Conservation (phyloP, 2,797 vertebrate species). For the Schizopygopsis pylzovi region DNA sequence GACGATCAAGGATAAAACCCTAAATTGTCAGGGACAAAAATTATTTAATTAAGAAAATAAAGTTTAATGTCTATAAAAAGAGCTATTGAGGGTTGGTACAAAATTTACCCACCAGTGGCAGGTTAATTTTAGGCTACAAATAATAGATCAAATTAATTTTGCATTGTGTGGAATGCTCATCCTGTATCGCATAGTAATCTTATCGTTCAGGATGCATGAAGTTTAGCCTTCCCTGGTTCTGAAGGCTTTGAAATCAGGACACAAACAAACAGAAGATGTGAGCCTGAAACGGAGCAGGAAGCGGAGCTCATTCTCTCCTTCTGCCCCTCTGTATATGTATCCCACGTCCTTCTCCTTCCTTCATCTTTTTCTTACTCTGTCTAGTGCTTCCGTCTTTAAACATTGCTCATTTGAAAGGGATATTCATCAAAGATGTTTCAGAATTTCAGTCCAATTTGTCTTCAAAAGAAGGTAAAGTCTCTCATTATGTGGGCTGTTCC, state of each 20-base stretch:
- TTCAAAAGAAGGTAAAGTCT: slow-evolving; percentile 83
- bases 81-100: not conserved
- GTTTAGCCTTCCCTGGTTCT: slow-evolving; percentile 7
- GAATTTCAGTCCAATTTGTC: slow-evolving; percentile 83
- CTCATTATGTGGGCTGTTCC: slow-evolving; percentile 86
- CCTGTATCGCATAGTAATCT: not conserved
- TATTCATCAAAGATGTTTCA: slow-evolving; percentile 76
- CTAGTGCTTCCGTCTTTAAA: slow-evolving; percentile 66
- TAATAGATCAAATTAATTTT: not conserved
- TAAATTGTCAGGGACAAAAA: too few species aligned
- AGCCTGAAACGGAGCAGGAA: slow-evolving; percentile 21
- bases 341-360: slow-evolving; percentile 25
- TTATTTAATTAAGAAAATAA: not conserved
- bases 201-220: slow-evolving; percentile 10
- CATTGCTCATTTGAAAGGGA: slow-evolving; percentile 73
- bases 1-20: not conserved
- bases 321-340: too few species aligned
- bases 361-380: slow-evolving; percentile 49
- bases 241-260: slow-evolving; percentile 39
- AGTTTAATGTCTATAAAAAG: not conserved
- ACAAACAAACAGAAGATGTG: slow-evolving; percentile 63
- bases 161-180: not conserved
- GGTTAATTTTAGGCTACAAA: not conserved
- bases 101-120: not conserved
- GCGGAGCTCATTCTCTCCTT: not conserved